Percentiles rank a stretch among this genome's conserved stretches.
These are phyloP conservation scores for Trachelus stipa DNA, from an alignment of 2,888 invertebrate genomes.

Conservation along the genomic window DNA sequence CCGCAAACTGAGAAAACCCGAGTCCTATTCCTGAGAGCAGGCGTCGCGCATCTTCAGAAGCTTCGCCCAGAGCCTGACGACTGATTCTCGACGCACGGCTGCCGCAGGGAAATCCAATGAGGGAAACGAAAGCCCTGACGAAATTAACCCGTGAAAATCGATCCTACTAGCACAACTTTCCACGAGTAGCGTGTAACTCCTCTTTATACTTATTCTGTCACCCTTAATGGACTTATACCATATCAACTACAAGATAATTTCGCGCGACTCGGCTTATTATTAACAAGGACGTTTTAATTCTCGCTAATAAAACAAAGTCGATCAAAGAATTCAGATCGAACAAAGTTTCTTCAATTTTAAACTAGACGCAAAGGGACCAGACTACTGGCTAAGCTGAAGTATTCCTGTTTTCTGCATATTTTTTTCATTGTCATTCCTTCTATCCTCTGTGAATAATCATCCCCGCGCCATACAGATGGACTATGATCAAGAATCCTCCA, in stretches of 20 bases:
- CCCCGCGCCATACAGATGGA: too few species aligned
- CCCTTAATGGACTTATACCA: background rate
- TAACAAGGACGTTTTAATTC: background rate
- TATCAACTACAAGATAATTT: background rate
- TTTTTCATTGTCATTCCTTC: slow-evolving; percentile 10
- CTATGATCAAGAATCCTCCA: too few species aligned
- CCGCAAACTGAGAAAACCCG: slow-evolving; percentile 4
- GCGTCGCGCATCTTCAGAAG: background rate
- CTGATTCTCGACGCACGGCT: background rate
- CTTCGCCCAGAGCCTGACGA: background rate
- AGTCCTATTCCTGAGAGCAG: background rate
- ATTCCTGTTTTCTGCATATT: background rate
- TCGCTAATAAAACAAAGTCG: background rate
- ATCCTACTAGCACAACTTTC: slow-evolving; percentile 14
- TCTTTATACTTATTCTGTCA: background rate
- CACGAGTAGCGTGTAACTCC: background rate
- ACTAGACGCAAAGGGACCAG: background rate
- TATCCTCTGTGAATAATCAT: background rate
- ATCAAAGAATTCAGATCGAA: background rate
- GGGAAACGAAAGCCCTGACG: slow-evolving; percentile 4
- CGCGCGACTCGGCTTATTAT: background rate
- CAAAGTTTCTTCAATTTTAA: background rate
- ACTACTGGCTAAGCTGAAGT: background rate
- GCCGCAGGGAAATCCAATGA: slow-evolving; percentile 2
- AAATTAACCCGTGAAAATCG: slow-evolving; percentile 24